Base-by-base conservation (phyloP, 2,888 invertebrate genomes). In the Drymonia ruficornis region DNA sequence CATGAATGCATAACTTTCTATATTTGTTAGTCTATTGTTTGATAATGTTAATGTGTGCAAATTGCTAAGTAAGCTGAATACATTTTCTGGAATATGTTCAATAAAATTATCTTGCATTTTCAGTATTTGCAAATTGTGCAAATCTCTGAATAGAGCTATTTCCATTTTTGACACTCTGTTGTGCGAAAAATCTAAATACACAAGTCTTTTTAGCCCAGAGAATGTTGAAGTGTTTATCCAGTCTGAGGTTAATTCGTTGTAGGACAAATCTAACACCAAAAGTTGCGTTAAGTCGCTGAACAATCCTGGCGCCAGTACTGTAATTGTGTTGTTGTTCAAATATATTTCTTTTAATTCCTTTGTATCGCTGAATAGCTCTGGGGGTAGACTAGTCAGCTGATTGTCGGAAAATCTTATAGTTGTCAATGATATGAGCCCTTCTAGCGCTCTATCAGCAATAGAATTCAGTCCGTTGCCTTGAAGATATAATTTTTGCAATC, bases 161-260 rank as follows among this genome's bases (percentile, higher is more conserved):
- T 97, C 96, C 74, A 97, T 89, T 84, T 96, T 95, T 12, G 94
- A 94, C 59, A 97, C 95, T 69, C 95, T 93, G 81, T 97, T 97
- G 80, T 94, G 94, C 47, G 96, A 96, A 65, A 97, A 93, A 80
- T 97, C 96, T 56, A 97, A 89, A 65, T 96, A 96, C 28, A 96
- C 95, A 13, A 97, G 93, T 56, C 96, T 93, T 70, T 96, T 95
- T 42, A 97, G 90, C 68, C 96, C 96, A 48, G 95, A 93, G 83
- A 97, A 97, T 12, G 97, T 97, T 2, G 95, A 96, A 19, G 96
- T 94, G 80, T 96, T 96, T 61, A 96, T 96, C 96, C 96, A 96
- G 78, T 96, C 97, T 48, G 96, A 95, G 3, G 96, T 96, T 59
- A 97, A 89, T 84, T 96, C 96, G 81, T 97, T 97, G 69, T 95